These are phyloP conservation scores for Pungitius pungitius DNA, from an alignment of 2,113 vertebrate genomes.

Conservation along the genomic window DNA sequence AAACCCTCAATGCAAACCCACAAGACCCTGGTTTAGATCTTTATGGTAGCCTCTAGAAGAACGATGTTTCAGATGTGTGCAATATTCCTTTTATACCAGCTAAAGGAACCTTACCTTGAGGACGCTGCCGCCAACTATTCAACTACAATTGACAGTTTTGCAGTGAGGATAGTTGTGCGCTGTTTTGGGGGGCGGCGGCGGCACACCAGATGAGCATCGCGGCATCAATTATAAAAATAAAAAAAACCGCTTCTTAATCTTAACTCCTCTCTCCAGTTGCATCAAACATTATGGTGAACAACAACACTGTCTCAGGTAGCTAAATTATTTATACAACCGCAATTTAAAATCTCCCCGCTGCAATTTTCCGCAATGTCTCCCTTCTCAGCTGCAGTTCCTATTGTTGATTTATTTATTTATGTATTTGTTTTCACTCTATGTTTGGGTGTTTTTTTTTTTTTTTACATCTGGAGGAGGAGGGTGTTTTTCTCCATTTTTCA, in stretches of 20 bases:
- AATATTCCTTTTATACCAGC: neutral
- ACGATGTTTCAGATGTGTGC: slow-evolving; percentile 3
- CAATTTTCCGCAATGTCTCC: slow-evolving; percentile 66
- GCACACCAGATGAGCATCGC: slow-evolving; percentile 67
- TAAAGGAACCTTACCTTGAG: slow-evolving; percentile 11
- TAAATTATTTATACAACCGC: slow-evolving; percentile 79
- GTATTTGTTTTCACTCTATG: slow-evolving; percentile 80
- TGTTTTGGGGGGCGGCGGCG: slow-evolving; percentile 61
- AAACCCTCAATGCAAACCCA: slow-evolving; percentile 75
- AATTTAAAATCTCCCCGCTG: slow-evolving; percentile 77
- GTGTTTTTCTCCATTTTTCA: slow-evolving; percentile 64
- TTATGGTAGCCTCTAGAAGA: neutral
- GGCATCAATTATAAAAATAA: slow-evolving; percentile 74
- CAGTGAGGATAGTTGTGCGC: slow-evolving; percentile 54
- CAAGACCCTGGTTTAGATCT: slow-evolving; percentile 74
- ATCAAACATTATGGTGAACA: slow-evolving; percentile 73
- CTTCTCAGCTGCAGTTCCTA: slow-evolving; percentile 61
- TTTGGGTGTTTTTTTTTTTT: slow-evolving; percentile 55
- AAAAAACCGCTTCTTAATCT: slow-evolving; percentile 67
- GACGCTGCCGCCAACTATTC: slow-evolving; percentile 56
- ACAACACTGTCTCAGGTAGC: slow-evolving; percentile 70
- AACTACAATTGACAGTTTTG: slow-evolving; percentile 62
- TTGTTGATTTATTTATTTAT: slow-evolving; percentile 83
- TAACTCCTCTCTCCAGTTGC: slow-evolving; percentile 70
- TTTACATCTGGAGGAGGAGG: slow-evolving; percentile 43